A percentile compares a stretch with the other conserved stretches of the same genome.
Conservation (phyloP, 1,140 invertebrate species). For the Cydia fagiglandana region DNA sequence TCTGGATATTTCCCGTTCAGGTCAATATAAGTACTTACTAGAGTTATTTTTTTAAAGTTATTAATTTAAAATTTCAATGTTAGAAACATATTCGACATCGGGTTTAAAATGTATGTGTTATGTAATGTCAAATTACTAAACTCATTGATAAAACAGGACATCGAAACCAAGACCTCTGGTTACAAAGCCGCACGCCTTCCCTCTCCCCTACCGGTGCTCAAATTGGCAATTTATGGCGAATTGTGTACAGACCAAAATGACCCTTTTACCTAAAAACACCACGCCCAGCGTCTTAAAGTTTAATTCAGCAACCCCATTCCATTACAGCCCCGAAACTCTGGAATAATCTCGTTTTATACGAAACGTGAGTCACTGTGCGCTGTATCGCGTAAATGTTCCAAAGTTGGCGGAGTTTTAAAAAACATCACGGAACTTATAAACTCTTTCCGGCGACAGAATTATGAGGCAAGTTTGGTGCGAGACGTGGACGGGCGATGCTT, state of each 20-base stretch:
- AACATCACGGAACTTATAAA: conserved; percentile 57
- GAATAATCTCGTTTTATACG: conserved; percentile 26
- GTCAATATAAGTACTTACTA: no score
- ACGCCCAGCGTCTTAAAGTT: conserved; percentile 17
- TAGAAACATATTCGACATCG: neutral
- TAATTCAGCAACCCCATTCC: conserved; percentile 30
- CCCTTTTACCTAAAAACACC: conserved; percentile 4
- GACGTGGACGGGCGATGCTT: conserved; percentile 32
- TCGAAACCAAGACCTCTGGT: neutral
- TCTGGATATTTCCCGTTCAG: no score
- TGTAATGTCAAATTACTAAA: no score
- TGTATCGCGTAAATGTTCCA: conserved; percentile 40
- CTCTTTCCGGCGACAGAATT: conserved; percentile 60
- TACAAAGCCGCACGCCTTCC: neutral
- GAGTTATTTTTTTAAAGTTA: no score
- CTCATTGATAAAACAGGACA: no score
- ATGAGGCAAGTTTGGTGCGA: conserved; percentile 57
- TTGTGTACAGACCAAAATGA: neutral
- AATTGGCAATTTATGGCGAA: neutral
- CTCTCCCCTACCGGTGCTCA: neutral
- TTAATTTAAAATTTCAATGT: no score
- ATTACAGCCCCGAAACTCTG: conserved; percentile 9
- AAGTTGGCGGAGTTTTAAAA: conserved; percentile 50
- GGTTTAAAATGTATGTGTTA: neutral
- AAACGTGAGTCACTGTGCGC: conserved; percentile 28